A percentile compares a stretch with the other conserved stretches of the same genome.
Conservation (phyloP, 2,113 vertebrate genomes). For the Lynx canadensis region DNA sequence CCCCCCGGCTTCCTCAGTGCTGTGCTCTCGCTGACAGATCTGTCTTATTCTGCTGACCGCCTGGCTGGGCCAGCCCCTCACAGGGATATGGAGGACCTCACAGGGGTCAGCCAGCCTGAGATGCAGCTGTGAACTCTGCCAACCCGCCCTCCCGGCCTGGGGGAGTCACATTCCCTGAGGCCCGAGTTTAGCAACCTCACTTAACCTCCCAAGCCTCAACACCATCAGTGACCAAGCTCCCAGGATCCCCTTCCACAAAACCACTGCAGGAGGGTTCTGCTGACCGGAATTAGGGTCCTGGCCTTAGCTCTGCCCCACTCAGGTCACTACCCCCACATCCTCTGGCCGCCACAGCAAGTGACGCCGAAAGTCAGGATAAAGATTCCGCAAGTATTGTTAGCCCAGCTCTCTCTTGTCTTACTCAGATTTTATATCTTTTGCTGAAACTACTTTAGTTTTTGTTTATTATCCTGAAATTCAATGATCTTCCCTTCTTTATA, state of each 20-base stretch:
- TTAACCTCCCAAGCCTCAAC: not conserved
- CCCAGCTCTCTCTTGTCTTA: not conserved
- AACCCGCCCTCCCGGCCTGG: too few relatives aligned
- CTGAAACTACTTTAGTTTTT: not conserved
- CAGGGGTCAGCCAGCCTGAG: not conserved
- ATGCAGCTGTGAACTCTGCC: not conserved
- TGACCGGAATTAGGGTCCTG: not conserved
- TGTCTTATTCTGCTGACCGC: not conserved
- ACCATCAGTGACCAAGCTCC: not conserved
- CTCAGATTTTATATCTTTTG: not conserved
- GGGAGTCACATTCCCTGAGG: not conserved
- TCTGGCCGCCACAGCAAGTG: too few relatives aligned
- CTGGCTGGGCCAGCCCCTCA: not conserved
- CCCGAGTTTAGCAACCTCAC: too few relatives aligned
- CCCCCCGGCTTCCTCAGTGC: not conserved
- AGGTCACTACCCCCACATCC: too few relatives aligned
- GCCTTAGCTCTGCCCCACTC: not conserved
- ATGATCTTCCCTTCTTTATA: not conserved
- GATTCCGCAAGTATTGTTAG: not conserved
- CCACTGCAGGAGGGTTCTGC: not conserved
- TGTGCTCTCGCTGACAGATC: not conserved
- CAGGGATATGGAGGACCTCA: not conserved
- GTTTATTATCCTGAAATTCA: not conserved
- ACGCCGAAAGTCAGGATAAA: not conserved
- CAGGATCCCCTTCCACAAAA: not conserved